Percentiles rank a stretch among this genome's conserved stretches.
Evolutionary conservation across 2,888 invertebrate species (phyloP).

Genomic region (Diabrotica balteata): DNA sequence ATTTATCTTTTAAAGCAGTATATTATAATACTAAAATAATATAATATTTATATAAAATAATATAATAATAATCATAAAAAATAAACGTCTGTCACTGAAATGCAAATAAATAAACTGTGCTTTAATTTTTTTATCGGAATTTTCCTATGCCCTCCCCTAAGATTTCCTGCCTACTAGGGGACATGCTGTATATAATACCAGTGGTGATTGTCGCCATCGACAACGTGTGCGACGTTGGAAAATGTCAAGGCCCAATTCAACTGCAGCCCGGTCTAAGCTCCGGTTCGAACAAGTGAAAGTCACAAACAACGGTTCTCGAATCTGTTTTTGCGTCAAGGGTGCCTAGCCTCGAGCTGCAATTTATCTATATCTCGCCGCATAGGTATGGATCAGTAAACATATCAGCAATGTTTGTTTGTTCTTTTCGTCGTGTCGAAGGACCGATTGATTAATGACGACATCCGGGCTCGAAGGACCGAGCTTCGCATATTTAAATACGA

Average conservation of each 20-base stretch:
- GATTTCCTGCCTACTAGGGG: too few relatives aligned
- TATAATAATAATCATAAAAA: too few relatives aligned
- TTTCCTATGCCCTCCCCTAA: too few relatives aligned
- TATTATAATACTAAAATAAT: too few relatives aligned
- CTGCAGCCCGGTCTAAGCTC: constrained; percentile 47
- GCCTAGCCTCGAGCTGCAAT: constrained; percentile 15
- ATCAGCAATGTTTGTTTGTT: background rate
- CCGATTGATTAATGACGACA: background rate
- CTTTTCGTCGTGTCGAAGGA: background rate
- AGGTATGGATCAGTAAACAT: background rate
- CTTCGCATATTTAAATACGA: too few relatives aligned
- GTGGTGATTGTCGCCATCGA: constrained; percentile 53
- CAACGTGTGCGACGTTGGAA: constrained; percentile 45
- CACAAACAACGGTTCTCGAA: constrained; percentile 21
- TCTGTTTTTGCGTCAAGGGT: constrained; percentile 21
- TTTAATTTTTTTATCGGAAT: too few relatives aligned
- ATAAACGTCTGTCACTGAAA: too few relatives aligned
- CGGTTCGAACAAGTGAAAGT: constrained; percentile 53
- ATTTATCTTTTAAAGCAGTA: too few relatives aligned
- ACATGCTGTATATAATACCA: background rate
- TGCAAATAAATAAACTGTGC: too few relatives aligned
- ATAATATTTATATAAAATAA: too few relatives aligned
- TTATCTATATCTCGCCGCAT: constrained; percentile 3
- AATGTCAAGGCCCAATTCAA: constrained; percentile 54
- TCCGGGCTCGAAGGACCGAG: too few relatives aligned